Conservation (phyloP, 2,797 vertebrate genomes). For the Lepus oiostolus region DNA sequence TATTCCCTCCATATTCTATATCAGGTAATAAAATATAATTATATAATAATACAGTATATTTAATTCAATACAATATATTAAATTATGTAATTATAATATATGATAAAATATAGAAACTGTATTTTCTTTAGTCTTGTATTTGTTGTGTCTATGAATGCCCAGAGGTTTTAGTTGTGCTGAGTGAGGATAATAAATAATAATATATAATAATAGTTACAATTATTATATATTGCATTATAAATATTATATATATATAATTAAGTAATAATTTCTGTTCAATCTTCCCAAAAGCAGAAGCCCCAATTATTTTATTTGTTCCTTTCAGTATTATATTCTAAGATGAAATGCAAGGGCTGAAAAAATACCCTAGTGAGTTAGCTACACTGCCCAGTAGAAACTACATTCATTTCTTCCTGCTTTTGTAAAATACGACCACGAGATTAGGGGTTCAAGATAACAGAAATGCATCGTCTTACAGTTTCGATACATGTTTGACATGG, state of each 20-base stretch:
- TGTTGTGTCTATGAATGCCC: neutral
- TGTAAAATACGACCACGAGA: too few relatives aligned
- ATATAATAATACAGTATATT: too few relatives aligned
- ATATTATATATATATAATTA: too few relatives aligned
- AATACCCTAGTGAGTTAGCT: neutral
- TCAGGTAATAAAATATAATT: too few relatives aligned
- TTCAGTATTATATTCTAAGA: neutral
- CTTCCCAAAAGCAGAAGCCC: neutral
- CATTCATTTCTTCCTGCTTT: neutral
- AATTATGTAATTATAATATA: too few relatives aligned
- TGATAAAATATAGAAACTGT: too few relatives aligned
- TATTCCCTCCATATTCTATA: too few relatives aligned
- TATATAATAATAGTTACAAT: too few relatives aligned
- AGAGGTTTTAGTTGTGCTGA: too few relatives aligned
- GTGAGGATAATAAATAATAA: neutral
- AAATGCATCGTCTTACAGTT: neutral
- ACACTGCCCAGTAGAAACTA: neutral
- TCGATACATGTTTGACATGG: neutral
- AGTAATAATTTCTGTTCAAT: too few relatives aligned
- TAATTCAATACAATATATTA: too few relatives aligned
- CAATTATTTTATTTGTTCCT: neutral
- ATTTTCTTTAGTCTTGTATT: neutral
- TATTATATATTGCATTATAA: too few relatives aligned
- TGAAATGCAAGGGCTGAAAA: neutral
- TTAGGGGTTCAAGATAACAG: neutral